Evolutionary conservation across 2,113 vertebrate species (phyloP).

Genomic region (Neopipo cinnamomea): DNA sequence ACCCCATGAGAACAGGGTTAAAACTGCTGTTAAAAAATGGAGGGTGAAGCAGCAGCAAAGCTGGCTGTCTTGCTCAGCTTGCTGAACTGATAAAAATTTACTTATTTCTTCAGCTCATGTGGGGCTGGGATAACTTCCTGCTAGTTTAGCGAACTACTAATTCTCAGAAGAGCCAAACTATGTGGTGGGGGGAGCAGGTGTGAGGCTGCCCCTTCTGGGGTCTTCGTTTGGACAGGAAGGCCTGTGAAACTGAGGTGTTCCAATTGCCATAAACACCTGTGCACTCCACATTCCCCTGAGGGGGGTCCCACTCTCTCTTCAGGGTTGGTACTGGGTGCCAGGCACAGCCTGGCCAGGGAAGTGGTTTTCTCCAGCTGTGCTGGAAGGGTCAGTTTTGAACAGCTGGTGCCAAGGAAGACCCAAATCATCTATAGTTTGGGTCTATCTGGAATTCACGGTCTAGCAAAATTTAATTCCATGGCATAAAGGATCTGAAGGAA

Average conservation of each 20-base stretch:
- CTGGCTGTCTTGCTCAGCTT: neutral
- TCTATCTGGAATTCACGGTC: neutral
- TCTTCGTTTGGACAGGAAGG: neutral
- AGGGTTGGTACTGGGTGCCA: neutral
- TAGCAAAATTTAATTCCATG: neutral
- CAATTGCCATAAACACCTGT: fast-evolving
- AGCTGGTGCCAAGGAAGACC: neutral
- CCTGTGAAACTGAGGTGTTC: neutral
- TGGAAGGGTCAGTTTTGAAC: neutral
- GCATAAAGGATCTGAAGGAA: neutral
- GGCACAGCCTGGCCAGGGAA: neutral
- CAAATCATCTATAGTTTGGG: neutral
- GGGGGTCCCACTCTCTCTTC: fast-evolving
- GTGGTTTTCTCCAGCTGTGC: neutral
- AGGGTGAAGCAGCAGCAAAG: neutral
- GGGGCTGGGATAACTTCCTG: neutral
- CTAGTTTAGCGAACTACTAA: neutral
- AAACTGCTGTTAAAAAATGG: neutral
- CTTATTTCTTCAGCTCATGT: neutral
- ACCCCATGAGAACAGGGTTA: neutral
- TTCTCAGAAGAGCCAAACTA: neutral
- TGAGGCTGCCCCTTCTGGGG: neutral
- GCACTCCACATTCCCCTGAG: neutral
- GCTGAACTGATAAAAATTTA: neutral
- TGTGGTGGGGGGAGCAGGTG: neutral